Evolutionary conservation across 2,888 invertebrate species (phyloP), one percentile per base, ranked within the genome.

Genomic region (Corbicula japonica): DNA sequence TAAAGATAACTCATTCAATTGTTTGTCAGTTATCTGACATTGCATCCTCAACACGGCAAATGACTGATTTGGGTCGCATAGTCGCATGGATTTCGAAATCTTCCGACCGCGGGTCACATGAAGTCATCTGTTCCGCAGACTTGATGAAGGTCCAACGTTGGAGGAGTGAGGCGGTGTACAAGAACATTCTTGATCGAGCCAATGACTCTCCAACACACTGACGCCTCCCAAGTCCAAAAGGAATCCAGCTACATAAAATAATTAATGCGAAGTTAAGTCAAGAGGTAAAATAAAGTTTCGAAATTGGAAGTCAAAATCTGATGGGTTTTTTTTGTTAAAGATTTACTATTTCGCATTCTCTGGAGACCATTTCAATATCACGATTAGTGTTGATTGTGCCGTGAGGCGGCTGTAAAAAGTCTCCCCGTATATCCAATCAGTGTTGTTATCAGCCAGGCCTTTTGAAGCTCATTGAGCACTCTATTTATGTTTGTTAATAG

Each of bases 131-230:
- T n/a, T n/a, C n/a, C n/a, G n/a, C n/a, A n/a, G n/a, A n/a, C n/a
- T n/a, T n/a, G n/a, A n/a, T n/a, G n/a, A n/a, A n/a, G n/a, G n/a
- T 50, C 50, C 50, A 50, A 15, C n/a, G 6, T 21, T 28, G 4
- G 3, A 50, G 23, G 6, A 50, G 26, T 8, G 50, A 23, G 6
- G 50, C 50, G 26, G 28, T 50, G 28, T 54, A 54, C 54, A 54
- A 6, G 23, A 54, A 54, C 30, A 12, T 32, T 15, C 54, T 28
- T 6, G 54, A 54, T 32, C 32, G 30, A 18, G 54, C 54, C 30
- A 54, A 54, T 34, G 30, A 34, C 18, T 54, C 54, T 21, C 54
- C 54, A 32, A 54, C 32, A 15, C 54, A 54, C 34, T 54, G 54
- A 32, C 54, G 18, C 34, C 54, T 54, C 15, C 54, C 54, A 12